Evolutionary conservation across 2,797 vertebrate genomes (phyloP).

Genomic region (Glyptemys insculpta): DNA sequence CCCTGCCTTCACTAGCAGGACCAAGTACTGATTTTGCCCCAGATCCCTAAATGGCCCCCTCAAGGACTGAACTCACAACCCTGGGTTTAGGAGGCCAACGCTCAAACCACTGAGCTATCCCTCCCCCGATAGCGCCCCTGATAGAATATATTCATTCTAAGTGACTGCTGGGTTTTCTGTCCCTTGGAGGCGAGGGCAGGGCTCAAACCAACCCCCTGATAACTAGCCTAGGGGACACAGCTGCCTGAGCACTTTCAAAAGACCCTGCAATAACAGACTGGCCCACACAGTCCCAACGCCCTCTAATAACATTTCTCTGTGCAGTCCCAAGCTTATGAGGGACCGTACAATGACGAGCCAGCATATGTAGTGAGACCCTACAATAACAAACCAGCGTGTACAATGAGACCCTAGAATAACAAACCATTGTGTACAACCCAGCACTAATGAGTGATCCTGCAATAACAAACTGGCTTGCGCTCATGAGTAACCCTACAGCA

Average conservation of each 20-base stretch:
- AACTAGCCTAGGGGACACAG: not conserved
- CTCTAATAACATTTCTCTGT: not conserved
- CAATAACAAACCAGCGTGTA: not conserved
- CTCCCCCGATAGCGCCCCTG: no score
- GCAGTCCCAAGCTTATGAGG: not conserved
- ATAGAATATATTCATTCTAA: not conserved
- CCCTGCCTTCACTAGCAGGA: no score
- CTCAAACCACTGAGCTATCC: no score
- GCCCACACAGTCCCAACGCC: not conserved
- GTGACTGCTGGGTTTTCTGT: not conserved
- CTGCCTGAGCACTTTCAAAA: not conserved
- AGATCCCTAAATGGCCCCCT: no score
- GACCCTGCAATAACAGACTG: not conserved
- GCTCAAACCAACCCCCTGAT: not conserved
- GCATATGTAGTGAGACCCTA: not conserved
- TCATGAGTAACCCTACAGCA: not conserved
- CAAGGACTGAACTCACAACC: no score
- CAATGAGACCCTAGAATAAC: not conserved
- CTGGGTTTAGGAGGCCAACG: no score
- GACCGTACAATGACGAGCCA: not conserved
- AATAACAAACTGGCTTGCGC: not conserved
- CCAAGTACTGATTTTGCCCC: no score
- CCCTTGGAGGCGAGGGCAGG: not conserved
- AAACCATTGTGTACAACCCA: not conserved
- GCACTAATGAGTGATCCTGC: not conserved